Conservation (phyloP, 1,140 invertebrate species). For the Reticulitermes speratus region DNA sequence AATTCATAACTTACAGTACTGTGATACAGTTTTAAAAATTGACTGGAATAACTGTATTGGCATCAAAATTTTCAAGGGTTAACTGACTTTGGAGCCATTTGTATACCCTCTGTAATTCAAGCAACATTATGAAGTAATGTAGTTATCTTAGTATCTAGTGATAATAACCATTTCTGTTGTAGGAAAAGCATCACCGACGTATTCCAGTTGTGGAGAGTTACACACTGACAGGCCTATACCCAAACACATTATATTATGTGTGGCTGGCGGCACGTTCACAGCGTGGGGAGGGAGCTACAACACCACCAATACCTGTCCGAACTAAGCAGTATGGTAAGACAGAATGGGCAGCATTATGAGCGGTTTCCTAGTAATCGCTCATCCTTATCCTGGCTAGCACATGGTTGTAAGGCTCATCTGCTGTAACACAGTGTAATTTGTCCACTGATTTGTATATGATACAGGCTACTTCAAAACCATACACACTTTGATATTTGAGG, state of each 20-base stretch:
- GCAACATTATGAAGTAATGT: not conserved
- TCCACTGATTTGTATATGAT: not conserved
- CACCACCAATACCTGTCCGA: constrained; percentile 88
- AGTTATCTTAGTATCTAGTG: not conserved
- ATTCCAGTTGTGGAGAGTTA: constrained; percentile 82
- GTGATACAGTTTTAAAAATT: too few species aligned
- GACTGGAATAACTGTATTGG: too few species aligned
- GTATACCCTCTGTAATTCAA: not conserved
- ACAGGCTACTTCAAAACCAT: not conserved
- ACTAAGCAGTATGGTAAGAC: constrained; percentile 96
- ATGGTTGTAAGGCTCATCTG: not conserved
- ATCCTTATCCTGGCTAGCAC: not conserved
- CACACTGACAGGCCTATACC: constrained; percentile 83
- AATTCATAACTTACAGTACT: too few species aligned
- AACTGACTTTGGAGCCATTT: not conserved
- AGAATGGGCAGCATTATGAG: constrained; percentile 2
- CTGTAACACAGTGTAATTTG: not conserved
- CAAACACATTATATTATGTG: constrained; percentile 94
- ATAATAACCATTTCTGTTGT: constrained; percentile 31
- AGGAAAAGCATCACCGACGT: constrained; percentile 66
- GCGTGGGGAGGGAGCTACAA: constrained; percentile 90
- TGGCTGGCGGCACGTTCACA: constrained; percentile 91
- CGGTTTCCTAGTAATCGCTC: not conserved
- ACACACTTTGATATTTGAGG: not conserved
- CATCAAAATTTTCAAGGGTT: too few species aligned